Conservation (phyloP, 2,797 vertebrate genomes). For the Florisuga fusca region DNA sequence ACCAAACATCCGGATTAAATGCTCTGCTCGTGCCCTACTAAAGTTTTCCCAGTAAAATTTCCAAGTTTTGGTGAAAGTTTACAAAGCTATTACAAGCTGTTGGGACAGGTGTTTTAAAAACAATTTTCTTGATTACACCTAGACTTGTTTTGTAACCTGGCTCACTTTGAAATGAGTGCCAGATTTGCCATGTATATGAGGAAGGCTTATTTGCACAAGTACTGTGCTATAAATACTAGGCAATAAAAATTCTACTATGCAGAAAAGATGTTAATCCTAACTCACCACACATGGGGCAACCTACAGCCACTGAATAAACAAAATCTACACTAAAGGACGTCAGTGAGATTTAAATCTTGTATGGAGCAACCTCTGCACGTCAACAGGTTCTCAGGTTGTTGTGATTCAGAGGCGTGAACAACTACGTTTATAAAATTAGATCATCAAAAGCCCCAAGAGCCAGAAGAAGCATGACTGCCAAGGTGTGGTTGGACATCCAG, state of each 20-base stretch:
- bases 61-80: background rate
- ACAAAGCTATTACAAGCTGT: background rate
- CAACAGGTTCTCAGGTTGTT: background rate
- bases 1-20: background rate
- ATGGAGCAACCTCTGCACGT: background rate
- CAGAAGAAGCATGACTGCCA: background rate
- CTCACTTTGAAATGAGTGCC: background rate
- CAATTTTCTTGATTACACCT: background rate
- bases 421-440: background rate
- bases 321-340: background rate
- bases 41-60: background rate
- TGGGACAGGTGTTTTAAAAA: background rate
- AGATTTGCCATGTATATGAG: background rate
- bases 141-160: background rate
- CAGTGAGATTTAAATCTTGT: background rate
- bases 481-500: background rate
- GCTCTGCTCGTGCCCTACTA: background rate
- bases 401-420: background rate
- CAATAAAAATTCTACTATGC: background rate
- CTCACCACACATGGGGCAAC: background rate
- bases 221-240: background rate
- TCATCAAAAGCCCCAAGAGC: background rate
- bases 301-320: fast-evolving
- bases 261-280: background rate
- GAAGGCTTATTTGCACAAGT: background rate